Base-by-base conservation (phyloP, 2,888 invertebrate species). In the Tetramorium bicarinatum region DNA sequence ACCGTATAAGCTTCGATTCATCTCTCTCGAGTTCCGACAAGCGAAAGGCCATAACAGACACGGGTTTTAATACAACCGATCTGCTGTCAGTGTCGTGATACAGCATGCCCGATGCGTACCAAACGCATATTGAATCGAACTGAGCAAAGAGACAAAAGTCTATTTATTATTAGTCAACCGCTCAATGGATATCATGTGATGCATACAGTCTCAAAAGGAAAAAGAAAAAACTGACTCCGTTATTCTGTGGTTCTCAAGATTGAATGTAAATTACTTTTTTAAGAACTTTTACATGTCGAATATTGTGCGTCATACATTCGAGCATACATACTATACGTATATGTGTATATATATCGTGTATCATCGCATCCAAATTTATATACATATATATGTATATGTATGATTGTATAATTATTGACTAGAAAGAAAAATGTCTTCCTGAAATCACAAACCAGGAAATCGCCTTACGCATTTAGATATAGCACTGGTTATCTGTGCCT, bases 1-100 rank as follows among this genome's bases (percentile, higher is more conserved):
- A 94, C 93, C 93, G 91, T 94, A 92, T 92, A 93, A 91, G 80
- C 92, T 94, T 92, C 94, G 93, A 94, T 93, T 92, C 94, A 89
- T 91, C 85, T 71, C 85, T 71, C 92, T 93, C 93, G 91, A 93
- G 92, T 93, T 90, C 91, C 92, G 92, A 93, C 93, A 92, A 92
- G 93, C 87, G 87, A 92, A 89, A 83, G 88, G 88, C 91, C 89
- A 87, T 91, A 34, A 91, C 69, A 87, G 85, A 84, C 72, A 56
- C 64, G 74, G 47, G 75, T 75, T 67, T 84, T 82, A 82, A 82
- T 56, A 83, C 83, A 64, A 52, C 75, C 69, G 41, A 82, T 82
- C 90, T 88, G 77, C 87, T 21, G 79, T 66, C 44, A 11, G 49
- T 66, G 47, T 71, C 71, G n/a, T 69, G 80, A 71, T 82, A 86